Evolutionary conservation across 2,888 invertebrate species (phyloP).

Genomic region (Eilema sororculum): DNA sequence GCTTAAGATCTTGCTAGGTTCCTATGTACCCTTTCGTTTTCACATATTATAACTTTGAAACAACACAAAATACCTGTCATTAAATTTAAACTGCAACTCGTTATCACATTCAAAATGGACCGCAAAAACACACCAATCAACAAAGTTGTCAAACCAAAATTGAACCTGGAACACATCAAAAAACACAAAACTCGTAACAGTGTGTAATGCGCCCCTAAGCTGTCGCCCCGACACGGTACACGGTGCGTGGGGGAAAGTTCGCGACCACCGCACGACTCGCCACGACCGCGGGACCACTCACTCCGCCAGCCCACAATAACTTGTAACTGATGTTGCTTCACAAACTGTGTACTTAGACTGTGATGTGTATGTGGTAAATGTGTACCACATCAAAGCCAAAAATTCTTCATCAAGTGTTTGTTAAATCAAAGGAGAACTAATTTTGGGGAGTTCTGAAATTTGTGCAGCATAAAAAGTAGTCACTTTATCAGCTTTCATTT

Average conservation of each 20-base stretch:
- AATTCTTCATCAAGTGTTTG: too few relatives aligned
- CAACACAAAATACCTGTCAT: neutral
- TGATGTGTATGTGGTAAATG: slow-evolving; percentile 3
- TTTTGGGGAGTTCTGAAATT: neutral
- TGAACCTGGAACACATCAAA: slow-evolving; percentile 30
- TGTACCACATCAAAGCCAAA: too few relatives aligned
- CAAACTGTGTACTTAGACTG: slow-evolving; percentile 10
- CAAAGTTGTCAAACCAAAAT: slow-evolving; percentile 30
- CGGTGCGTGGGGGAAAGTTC: slow-evolving; percentile 47
- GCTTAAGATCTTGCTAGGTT: neutral
- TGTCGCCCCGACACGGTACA: slow-evolving; percentile 23
- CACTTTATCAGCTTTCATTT: neutral
- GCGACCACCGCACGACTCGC: slow-evolving; percentile 34
- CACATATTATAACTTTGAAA: too few relatives aligned
- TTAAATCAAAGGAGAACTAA: too few relatives aligned
- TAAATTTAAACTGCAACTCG: neutral
- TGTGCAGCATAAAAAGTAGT: neutral
- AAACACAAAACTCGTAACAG: slow-evolving; percentile 44
- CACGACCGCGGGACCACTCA: slow-evolving; percentile 36
- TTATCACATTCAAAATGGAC: neutral
- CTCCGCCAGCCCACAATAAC: slow-evolving; percentile 32
- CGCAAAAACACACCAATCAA: slow-evolving; percentile 5
- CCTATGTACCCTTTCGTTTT: neutral
- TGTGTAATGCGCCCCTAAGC: slow-evolving; percentile 39
- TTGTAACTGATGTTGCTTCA: slow-evolving; percentile 26